Evolutionary conservation across 2,113 vertebrate genomes (phyloP), one percentile per base, ranked within the genome.

Genomic region (Micronycteris hirsuta): DNA sequence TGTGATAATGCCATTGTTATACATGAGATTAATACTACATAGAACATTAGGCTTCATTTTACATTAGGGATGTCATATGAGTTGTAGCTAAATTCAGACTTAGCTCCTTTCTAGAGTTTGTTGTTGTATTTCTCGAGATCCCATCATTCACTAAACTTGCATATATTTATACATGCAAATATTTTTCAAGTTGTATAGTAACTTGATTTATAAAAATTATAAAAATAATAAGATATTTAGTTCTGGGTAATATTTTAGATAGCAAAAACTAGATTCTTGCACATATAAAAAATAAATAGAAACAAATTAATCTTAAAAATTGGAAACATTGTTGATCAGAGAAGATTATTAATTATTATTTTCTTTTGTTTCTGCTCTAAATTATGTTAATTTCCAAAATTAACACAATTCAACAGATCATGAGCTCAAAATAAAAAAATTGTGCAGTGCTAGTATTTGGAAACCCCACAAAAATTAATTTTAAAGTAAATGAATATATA

Each of bases 201-300:
- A 84, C 81, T 54, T 68, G 41, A 96, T 76, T 58, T 94, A 10
- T 76, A 87, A 97, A 70, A 82, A 65, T 70, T 54, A 38, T 61
- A 47, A 86, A 93, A 56, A 56, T 61, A 36, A 47, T 26, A 80
- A 84, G 33, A 52, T 4, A 45, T n/a, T 63, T 92, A 82, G 1
- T 68, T 83, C 41, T 68, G 10, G 65, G 20, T 81, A 87, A 49
- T 43, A 88, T 56, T 84, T 87, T 76, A 87, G 68, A 15, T 73
- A 71, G 52, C 67, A 77, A 92, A 76, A 77, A 26, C 19, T 77
- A 76, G 9, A 63, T 67, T 85, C 17, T 86, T 81, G 52, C 16
- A 77, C 65, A 87, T 14, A 4, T 24, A 85, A 56, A 85, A 93
- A 65, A 54, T 81, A 78, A 58, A 77, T 16, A 71, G 12, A 80